phyloP scores from a whole-genome alignment of 2,113 vertebrate genomes.

The Sterna hirundo region DNA sequence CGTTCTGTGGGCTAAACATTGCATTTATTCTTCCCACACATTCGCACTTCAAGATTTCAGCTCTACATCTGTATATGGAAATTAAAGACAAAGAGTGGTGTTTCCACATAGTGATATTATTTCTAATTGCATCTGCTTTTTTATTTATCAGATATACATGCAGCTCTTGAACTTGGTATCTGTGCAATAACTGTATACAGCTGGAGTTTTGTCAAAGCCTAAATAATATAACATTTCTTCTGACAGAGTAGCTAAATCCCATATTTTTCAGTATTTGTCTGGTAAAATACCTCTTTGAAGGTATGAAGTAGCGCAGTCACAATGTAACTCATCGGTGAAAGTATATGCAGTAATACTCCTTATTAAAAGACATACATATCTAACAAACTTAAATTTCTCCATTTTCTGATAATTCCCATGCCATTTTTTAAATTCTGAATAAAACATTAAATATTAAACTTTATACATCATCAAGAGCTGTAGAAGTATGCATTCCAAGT shows the following conservation, averaged over 20 bases:
- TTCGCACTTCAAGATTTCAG: background rate
- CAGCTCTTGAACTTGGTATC: background rate
- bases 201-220: background rate
- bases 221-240: background rate
- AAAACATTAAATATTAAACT: background rate
- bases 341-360: background rate
- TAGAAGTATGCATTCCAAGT: background rate
- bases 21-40: background rate
- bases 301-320: background rate
- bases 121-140: background rate
- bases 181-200: background rate
- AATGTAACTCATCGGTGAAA: background rate
- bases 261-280: background rate
- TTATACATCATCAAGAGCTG: background rate
- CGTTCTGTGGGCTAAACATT: background rate
- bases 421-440: background rate
- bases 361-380: background rate
- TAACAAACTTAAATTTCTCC: background rate
- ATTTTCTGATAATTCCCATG: background rate
- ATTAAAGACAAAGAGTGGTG: background rate
- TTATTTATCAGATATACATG: background rate
- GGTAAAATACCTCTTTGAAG: background rate
- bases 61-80: background rate
- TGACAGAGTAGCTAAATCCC: background rate
- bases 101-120: background rate